Conservation (phyloP, 2,113 vertebrate genomes). For the Ailurus styani region DNA sequence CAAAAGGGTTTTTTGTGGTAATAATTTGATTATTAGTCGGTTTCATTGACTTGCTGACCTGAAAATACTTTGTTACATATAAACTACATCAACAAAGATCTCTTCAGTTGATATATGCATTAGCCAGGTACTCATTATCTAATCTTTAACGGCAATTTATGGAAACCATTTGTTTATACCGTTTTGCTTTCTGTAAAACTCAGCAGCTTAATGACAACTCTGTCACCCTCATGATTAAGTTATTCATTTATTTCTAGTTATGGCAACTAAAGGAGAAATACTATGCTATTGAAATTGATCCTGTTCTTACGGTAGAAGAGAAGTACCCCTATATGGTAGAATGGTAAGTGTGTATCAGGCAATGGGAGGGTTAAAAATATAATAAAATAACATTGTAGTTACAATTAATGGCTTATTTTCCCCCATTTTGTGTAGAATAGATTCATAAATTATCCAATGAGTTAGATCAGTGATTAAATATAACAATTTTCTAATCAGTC, state of each 20-base stretch:
- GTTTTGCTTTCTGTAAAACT: neutral
- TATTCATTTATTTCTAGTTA: conserved; percentile 79
- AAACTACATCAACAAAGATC: neutral
- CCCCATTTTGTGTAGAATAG: neutral
- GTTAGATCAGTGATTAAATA: neutral
- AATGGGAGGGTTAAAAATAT: neutral
- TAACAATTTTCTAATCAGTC: neutral
- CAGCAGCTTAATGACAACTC: neutral
- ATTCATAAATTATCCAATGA: neutral
- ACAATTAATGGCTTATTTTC: neutral
- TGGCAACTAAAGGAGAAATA: conserved; percentile 93
- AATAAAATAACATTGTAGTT: neutral
- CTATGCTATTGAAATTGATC: conserved; percentile 97
- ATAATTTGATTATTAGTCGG: neutral
- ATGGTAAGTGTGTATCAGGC: conserved; percentile 86
- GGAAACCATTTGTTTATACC: neutral
- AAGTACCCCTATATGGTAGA: conserved; percentile 98
- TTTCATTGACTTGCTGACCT: neutral
- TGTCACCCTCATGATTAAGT: neutral
- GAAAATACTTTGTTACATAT: conserved; percentile 22
- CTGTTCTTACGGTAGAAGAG: conserved; percentile 91
- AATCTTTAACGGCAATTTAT: neutral
- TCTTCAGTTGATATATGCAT: neutral
- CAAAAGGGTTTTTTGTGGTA: neutral
- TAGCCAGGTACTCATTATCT: neutral